Evolutionary conservation across 2,888 invertebrate species (phyloP).

Genomic region (Cataglyphis cursor): DNA sequence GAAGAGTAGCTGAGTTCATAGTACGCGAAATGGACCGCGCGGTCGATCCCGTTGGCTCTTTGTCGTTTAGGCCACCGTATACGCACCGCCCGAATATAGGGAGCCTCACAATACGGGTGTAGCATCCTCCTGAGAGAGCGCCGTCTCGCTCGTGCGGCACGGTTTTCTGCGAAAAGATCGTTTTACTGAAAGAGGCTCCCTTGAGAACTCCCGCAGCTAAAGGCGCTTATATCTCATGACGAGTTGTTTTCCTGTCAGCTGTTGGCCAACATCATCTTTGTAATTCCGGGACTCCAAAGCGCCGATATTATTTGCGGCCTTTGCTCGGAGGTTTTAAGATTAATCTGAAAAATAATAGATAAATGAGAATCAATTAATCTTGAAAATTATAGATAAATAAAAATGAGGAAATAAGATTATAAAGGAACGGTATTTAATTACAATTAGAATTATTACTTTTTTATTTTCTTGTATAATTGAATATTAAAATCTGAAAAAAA

Average conservation of each 20-base stretch:
- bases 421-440: background rate
- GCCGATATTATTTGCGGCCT: background rate
- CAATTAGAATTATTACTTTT: background rate
- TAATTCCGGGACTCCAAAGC: too few relatives aligned
- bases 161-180: slow-evolving; percentile 69
- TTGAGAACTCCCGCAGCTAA: slow-evolving; percentile 21
- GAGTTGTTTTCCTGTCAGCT: slow-evolving; percentile 49
- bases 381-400: background rate
- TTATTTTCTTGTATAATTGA: background rate
- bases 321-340: background rate
- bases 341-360: background rate
- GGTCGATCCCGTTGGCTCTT: background rate
- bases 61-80: slow-evolving; percentile 22
- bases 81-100: background rate
- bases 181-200: slow-evolving; percentile 51
- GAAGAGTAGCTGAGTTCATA: background rate
- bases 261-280: slow-evolving; percentile 1
- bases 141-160: slow-evolving; percentile 23
- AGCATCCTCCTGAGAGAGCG: slow-evolving; percentile 75
- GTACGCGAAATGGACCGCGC: slow-evolving; percentile 13
- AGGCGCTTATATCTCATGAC: slow-evolving; percentile 59
- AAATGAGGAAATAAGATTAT: background rate
- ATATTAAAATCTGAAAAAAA: background rate
- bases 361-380: background rate
- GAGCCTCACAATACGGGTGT: slow-evolving; percentile 69